A percentile compares a stretch with the other conserved stretches of the same genome.
Evolutionary conservation across 2,113 vertebrate genomes (phyloP).

Genomic region (Aphelocoma coerulescens): DNA sequence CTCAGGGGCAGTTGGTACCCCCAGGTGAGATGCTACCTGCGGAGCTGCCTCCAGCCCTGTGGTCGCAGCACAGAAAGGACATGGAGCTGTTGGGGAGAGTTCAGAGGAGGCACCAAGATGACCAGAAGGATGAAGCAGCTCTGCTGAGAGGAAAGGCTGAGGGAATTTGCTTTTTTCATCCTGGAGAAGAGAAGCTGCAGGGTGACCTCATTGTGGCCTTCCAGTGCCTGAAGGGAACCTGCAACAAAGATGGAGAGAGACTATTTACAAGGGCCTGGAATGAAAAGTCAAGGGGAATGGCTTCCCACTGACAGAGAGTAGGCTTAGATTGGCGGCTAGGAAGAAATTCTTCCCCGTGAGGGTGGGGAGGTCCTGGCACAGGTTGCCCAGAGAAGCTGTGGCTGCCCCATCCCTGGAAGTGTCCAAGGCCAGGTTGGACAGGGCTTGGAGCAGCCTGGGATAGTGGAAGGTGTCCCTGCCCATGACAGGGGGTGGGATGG

Average conservation of each 20-base stretch:
- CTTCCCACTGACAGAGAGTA: not conserved
- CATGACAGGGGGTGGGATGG: not conserved
- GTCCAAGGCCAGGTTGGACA: fast-evolving
- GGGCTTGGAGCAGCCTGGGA: not conserved
- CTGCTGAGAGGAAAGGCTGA: not conserved
- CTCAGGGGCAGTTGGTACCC: not conserved
- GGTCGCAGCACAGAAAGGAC: not conserved
- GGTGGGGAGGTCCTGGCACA: not conserved
- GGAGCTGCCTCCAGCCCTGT: not conserved
- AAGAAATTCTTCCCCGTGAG: not conserved
- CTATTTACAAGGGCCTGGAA: not conserved
- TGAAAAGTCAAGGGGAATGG: not conserved
- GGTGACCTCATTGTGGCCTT: not conserved
- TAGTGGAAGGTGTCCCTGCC: not conserved
- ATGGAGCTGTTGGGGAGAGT: not conserved
- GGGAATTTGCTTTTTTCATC: not conserved
- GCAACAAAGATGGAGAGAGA: not conserved
- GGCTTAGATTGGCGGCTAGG: fast-evolving
- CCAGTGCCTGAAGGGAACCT: not conserved
- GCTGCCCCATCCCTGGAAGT: not conserved
- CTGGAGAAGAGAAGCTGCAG: not conserved
- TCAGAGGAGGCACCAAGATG: not conserved
- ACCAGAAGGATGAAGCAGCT: not conserved
- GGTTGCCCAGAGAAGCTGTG: not conserved
- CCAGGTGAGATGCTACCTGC: not conserved